These are phyloP conservation scores for Asteroscopus sphinx DNA, from an alignment of 2,888 invertebrate genomes.

Conservation along the genomic window DNA sequence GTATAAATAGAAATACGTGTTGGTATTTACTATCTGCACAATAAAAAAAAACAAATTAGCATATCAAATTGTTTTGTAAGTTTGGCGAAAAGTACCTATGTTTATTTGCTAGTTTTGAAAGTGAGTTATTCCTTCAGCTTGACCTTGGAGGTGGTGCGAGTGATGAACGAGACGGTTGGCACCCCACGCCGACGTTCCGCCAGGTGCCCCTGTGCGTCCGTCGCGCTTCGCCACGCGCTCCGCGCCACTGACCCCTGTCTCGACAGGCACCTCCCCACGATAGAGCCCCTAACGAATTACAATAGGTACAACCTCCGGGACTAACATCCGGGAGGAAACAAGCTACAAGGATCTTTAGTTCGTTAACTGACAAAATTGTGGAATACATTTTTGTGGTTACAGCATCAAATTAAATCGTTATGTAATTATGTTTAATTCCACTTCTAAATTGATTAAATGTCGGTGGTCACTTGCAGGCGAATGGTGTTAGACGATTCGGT, in stretches of 20 bases:
- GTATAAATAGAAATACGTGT: neutral
- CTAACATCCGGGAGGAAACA: constrained; percentile 52
- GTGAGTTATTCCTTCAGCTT: constrained; percentile 34
- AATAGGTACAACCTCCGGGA: constrained; percentile 33
- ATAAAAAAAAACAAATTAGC: neutral
- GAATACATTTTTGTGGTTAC: neutral
- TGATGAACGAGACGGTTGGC: constrained; percentile 63
- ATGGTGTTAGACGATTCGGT: constrained; percentile 39
- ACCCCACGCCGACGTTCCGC: constrained; percentile 76
- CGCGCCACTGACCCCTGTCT: constrained; percentile 71
- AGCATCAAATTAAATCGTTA: constrained; percentile 1
- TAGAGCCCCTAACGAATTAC: constrained; percentile 44
- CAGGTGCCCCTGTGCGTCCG: constrained; percentile 66
- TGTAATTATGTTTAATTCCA: neutral
- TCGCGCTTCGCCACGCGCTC: constrained; percentile 71
- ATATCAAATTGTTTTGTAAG: neutral
- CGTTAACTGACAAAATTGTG: constrained; percentile 52
- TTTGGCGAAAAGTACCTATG: neutral
- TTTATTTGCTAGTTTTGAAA: constrained; percentile 17
- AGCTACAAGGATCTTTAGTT: constrained; percentile 63
- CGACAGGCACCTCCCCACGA: constrained; percentile 42
- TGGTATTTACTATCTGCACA: neutral
- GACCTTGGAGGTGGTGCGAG: constrained; percentile 63
- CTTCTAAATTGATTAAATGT: constrained; percentile 6
- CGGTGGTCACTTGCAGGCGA: constrained; percentile 1